These are phyloP conservation scores for Bradysia coprophila DNA, from an alignment of 1,140 invertebrate species.

Conservation along the genomic window DNA sequence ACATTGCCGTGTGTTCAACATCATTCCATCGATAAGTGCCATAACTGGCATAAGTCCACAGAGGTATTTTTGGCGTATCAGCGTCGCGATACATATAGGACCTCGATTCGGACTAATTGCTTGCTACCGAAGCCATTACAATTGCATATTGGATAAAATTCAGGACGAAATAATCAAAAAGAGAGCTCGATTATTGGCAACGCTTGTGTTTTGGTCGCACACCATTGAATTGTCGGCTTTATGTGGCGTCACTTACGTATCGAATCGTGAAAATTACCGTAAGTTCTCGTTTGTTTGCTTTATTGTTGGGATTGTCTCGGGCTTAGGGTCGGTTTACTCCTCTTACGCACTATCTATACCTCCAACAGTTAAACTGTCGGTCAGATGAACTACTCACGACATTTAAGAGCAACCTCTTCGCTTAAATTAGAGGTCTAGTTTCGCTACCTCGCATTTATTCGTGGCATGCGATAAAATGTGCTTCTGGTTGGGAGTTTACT, in stretches of 20 bases:
- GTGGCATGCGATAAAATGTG: too few relatives aligned
- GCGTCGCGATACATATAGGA: slow-evolving; percentile 73
- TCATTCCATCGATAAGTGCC: slow-evolving; percentile 81
- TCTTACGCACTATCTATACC: too few relatives aligned
- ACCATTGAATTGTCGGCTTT: slow-evolving; percentile 65
- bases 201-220: slow-evolving; percentile 67
- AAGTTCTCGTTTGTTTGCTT: slow-evolving; percentile 36
- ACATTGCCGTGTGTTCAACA: slow-evolving; percentile 78
- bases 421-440: too few relatives aligned
- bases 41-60: slow-evolving; percentile 82
- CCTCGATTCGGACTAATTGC: slow-evolving; percentile 70
- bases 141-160: slow-evolving; percentile 38
- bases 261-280: slow-evolving; percentile 89
- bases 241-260: slow-evolving; percentile 79
- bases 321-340: too few relatives aligned
- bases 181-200: slow-evolving; percentile 38
- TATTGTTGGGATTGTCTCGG: too few relatives aligned
- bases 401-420: too few relatives aligned
- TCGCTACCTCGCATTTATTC: too few relatives aligned
- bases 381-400: too few relatives aligned
- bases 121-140: slow-evolving; percentile 66
- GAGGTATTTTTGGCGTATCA: slow-evolving; percentile 79
- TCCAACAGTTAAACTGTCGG: too few relatives aligned
- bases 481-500: too few relatives aligned
- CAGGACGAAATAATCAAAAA: slow-evolving; percentile 29